Base-by-base conservation (phyloP, 2,888 invertebrate genomes). In the Cosmia pyralina region DNA sequence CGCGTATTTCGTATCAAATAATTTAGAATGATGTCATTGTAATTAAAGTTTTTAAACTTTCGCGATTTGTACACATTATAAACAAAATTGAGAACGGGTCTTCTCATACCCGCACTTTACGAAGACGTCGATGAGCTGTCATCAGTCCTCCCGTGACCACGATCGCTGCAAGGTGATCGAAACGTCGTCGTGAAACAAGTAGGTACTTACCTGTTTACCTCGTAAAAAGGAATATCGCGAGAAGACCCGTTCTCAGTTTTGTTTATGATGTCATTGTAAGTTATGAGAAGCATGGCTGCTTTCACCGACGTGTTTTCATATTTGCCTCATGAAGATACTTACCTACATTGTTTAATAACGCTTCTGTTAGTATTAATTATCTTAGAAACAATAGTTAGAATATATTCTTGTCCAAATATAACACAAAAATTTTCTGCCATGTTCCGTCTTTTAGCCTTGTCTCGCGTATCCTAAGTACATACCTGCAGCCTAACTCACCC, bases 401-500 rank as follows among this genome's bases (percentile, higher is more conserved):
- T 1, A 53, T 53, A 19, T 41, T 38, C 1, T 38, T 53, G 17
- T n/a, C 1, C 3, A 19, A 13, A 19, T 38, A 7, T 17, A 59
- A 1, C 38, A 38, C n/a, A 1, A 34, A 19, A 6, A 62, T 15
- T 11, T 34, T 46, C 11, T 48, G 11, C 46, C 7, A 8, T 34
- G 8, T 17, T 34, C 19, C 13, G 10, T 65, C 38, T 72, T 68
- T 69, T 34, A 67, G n/a, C 68, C 69, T 74, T 69, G 46, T 19
- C 73, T 63, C 68, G 44, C 59, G 60, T 68, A 62, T 70, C 72
- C 53, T 71, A 58, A 75, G 70, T 85, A n/a, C n/a, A n/a, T n/a
- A 88, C 85, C 83, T 88, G 83, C 81, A 85, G 87, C 60, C 53
- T 55, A 89, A 88, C 88, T 90, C 79, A 74, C 69, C 72, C 79